A percentile compares a stretch with the other conserved stretches of the same genome.
Evolutionary conservation across 2,888 invertebrate species (phyloP).

Genomic region (Papilio demoleus): DNA sequence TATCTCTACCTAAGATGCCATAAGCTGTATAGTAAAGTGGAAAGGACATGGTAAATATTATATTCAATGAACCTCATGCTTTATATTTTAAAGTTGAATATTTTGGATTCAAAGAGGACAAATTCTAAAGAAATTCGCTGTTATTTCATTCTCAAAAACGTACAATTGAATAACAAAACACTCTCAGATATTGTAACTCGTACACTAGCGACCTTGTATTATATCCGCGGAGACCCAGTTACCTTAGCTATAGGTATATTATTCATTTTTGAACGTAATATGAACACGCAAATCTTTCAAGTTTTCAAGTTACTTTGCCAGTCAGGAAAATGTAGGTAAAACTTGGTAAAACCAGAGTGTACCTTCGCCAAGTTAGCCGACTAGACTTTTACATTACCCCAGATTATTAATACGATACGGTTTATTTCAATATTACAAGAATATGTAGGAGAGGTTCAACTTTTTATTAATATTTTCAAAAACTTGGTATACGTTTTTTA

Average conservation of each 20-base stretch:
- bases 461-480: background rate
- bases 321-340: constrained; percentile 25
- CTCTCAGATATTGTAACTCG: background rate
- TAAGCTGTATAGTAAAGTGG: too few species aligned
- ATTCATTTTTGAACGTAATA: constrained; percentile 29
- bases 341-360: constrained; percentile 8
- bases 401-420: background rate
- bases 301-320: constrained; percentile 28
- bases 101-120: too few species aligned
- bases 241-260: constrained; percentile 20
- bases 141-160: constrained; percentile 1
- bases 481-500: background rate
- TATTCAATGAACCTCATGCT: too few species aligned
- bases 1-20: too few species aligned
- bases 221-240: constrained; percentile 19
- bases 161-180: constrained; percentile 20
- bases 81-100: too few species aligned
- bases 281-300: constrained; percentile 9
- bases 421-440: constrained; percentile 7
- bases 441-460: background rate
- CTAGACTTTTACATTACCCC: constrained; percentile 2
- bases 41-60: too few species aligned
- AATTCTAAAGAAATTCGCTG: too few species aligned
- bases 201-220: constrained; percentile 21
- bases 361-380: constrained; percentile 10